Conservation (phyloP, 2,888 invertebrate species). For the Diaprepes abbreviatus region DNA sequence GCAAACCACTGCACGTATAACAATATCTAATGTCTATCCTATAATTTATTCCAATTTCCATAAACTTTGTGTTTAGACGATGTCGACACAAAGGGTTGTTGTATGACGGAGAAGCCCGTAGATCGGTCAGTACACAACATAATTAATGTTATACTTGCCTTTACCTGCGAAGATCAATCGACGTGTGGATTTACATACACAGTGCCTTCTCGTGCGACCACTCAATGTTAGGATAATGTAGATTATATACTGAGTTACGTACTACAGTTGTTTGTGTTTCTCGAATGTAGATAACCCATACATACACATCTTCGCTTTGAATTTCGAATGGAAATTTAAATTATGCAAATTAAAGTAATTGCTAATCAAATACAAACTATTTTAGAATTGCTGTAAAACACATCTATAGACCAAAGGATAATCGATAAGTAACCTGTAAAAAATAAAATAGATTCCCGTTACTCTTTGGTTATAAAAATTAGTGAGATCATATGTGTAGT, state of each 20-base stretch:
- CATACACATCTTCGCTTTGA: no score
- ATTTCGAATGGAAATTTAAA: no score
- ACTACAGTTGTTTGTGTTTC: background rate
- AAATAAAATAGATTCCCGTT: no score
- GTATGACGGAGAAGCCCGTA: constrained; percentile 22
- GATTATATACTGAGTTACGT: background rate
- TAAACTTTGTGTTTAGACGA: constrained; percentile 34
- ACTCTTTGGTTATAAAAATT: no score
- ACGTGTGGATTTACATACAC: constrained; percentile 43
- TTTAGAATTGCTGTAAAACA: no score
- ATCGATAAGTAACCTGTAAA: no score
- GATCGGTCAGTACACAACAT: constrained; percentile 41
- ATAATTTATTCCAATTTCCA: constrained; percentile 35
- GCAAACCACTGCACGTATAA: no score
- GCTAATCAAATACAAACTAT: no score
- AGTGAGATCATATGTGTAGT: no score
- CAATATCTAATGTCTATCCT: background rate
- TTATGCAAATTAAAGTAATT: no score
- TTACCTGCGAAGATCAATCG: constrained; percentile 40
- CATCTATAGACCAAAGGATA: no score
- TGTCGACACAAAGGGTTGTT: constrained; percentile 38
- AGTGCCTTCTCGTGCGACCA: constrained; percentile 8
- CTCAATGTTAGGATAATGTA: background rate
- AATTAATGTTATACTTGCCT: constrained; percentile 47
- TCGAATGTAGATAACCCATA: no score